A percentile compares a stretch with the other conserved stretches of the same genome.
phyloP scores from a whole-genome alignment of 2,888 invertebrate genomes.

The Urechis unicinctus region DNA sequence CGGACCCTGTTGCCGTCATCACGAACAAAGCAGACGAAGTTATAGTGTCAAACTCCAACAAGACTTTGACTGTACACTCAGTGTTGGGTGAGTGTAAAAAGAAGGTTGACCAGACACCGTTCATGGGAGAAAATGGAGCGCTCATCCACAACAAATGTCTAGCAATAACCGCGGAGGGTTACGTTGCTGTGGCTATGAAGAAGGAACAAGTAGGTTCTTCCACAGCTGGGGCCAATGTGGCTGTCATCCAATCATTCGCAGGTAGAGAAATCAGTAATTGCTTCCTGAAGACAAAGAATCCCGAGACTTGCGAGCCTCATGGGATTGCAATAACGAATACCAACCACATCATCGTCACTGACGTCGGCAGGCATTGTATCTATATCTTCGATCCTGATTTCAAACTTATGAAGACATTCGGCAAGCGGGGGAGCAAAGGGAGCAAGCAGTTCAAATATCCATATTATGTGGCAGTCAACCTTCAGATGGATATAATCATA shows the following conservation, averaged over 20 bases:
- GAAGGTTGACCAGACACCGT: constrained; percentile 24
- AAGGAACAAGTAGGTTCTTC: constrained; percentile 51
- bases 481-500: constrained; percentile 52
- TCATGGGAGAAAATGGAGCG: constrained; percentile 5
- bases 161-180: constrained; percentile 50
- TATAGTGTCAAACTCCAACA: constrained; percentile 8
- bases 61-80: constrained; percentile 21
- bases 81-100: constrained; percentile 50
- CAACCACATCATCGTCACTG: constrained; percentile 54
- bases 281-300: constrained; percentile 21
- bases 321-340: constrained; percentile 52
- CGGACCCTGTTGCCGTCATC: constrained; percentile 2
- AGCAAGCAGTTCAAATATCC: constrained; percentile 55
- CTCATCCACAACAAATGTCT: constrained; percentile 47
- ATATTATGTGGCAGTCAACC: constrained; percentile 53
- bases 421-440: constrained; percentile 48
- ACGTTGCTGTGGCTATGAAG: constrained; percentile 53
- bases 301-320: constrained; percentile 48
- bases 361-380: constrained; percentile 53
- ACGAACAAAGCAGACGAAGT: constrained; percentile 11
- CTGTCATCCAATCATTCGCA: constrained; percentile 8
- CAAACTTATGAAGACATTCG: constrained; percentile 50
- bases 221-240: background rate
- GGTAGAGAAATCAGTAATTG: constrained; percentile 5
- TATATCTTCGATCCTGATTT: constrained; percentile 53